phyloP scores from a whole-genome alignment of 2,888 invertebrate genomes.

The Lycophotia porphyrea region DNA sequence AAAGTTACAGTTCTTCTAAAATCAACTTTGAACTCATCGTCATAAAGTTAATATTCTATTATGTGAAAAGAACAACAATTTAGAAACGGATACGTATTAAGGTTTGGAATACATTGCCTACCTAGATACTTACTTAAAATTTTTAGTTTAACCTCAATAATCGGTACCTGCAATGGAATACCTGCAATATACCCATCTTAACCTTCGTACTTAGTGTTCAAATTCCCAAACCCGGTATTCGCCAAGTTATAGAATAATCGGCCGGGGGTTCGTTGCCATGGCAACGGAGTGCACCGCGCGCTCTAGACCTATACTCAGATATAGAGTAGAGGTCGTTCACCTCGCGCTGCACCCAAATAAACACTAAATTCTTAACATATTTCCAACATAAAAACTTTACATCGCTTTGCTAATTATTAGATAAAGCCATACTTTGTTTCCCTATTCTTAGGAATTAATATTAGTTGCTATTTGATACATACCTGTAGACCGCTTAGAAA shows the following conservation, averaged over 20 bases:
- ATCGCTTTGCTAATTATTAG: neutral
- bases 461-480: constrained; percentile 26
- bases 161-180: neutral
- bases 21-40: neutral
- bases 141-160: neutral
- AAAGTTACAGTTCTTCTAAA: neutral
- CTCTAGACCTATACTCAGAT: constrained; percentile 67
- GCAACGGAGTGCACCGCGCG: constrained; percentile 71
- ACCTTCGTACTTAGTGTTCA: neutral
- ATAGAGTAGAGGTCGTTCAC: constrained; percentile 74
- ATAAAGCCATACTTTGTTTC: neutral
- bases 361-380: constrained; percentile 35
- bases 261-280: constrained; percentile 69
- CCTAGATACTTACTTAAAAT: neutral
- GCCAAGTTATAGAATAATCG: constrained; percentile 13
- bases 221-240: neutral
- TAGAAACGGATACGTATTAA: neutral
- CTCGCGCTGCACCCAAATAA: constrained; percentile 70
- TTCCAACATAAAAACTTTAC: neutral
- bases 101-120: neutral
- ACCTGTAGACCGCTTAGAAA: constrained; percentile 45
- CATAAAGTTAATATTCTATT: neutral
- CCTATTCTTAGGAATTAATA: neutral
- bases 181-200: neutral
- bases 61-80: neutral